Conservation (phyloP, 2,113 vertebrate species). For the Eurypyga helias region DNA sequence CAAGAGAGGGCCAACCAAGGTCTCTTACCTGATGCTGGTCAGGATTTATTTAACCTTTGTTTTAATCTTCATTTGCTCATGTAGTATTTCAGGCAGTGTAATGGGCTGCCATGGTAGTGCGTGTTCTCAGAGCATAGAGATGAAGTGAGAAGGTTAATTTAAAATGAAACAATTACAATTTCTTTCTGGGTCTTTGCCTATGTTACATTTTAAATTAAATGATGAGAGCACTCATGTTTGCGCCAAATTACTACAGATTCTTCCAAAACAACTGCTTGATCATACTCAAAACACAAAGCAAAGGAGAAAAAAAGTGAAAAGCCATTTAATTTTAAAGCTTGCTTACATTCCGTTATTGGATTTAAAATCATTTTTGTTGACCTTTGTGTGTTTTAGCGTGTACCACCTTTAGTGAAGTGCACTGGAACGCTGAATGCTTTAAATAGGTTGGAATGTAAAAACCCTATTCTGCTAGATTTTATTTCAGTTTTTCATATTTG, state of each 20-base stretch:
- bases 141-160: constrained; percentile 62
- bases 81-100: not conserved
- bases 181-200: constrained; percentile 42
- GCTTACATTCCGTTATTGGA: constrained; percentile 32
- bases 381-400: not conserved
- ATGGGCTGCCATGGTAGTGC: not conserved
- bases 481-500: not conserved
- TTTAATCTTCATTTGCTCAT: not conserved
- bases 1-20: not conserved
- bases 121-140: constrained; percentile 30
- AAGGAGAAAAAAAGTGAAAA: not conserved
- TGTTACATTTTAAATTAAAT: constrained; percentile 63
- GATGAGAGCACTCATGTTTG: constrained; percentile 53
- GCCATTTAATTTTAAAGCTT: constrained; percentile 56
- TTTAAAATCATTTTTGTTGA: constrained; percentile 38
- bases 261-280: constrained; percentile 60
- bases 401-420: not conserved
- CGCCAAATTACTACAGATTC: constrained; percentile 49
- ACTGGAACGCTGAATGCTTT: not conserved
- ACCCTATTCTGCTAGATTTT: not conserved
- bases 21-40: not conserved
- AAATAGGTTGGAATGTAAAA: not conserved
- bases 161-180: constrained; percentile 59
- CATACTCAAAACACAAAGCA: constrained; percentile 42
- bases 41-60: not conserved